Base-by-base conservation (phyloP, 2,888 invertebrate genomes). In the Cataglyphis rosenhaueri region DNA sequence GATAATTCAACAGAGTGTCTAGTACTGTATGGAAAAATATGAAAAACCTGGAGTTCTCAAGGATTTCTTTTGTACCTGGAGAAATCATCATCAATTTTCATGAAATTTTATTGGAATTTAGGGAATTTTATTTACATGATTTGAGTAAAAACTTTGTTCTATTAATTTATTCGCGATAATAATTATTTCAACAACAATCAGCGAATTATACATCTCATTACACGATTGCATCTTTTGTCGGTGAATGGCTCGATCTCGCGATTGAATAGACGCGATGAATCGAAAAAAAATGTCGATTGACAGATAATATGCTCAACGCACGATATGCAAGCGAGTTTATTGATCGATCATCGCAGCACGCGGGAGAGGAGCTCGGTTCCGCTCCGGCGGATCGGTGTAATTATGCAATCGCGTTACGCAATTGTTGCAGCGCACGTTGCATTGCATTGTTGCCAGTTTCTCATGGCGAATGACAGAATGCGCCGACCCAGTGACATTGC, bases 351-450 rank as follows among this genome's bases (percentile, higher is more conserved):
- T 66, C 38, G 66, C 66, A 65, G 66, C 76, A 66, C 55, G 76
- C 76, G 66, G 38, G 38, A 38, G 55, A 38, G 38, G 9, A 64
- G 35, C 75, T 52, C 66, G 52, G 18, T 38, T 10, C 21, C 55
- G 38, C 62, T 75, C 76, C 59, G 68, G 75, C 66, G 70, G 35
- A 78, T 65, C 81, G 74, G 6, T 71, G 6, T 71, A 85, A 88
- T 88, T 88, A 86, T 79, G 88, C 84, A 88, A 89, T 65, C 78
- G 68, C 70, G 65, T 82, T 76, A 81, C 64, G 86, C 87, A 87
- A 89, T 85, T 82, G 82, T 79, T 79, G 81, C 83, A 75, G 41
- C 52, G 81, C 61, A 81, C 83, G 82, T 57, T 35, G 32, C 32
- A 35, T 35, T 35, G 84, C 83, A 85, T 82, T 78, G 74, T 87